A percentile compares a stretch with the other conserved stretches of the same genome.
These are phyloP conservation scores for Neria commutata DNA, from an alignment of 2,888 invertebrate species.

Conservation along the genomic window DNA sequence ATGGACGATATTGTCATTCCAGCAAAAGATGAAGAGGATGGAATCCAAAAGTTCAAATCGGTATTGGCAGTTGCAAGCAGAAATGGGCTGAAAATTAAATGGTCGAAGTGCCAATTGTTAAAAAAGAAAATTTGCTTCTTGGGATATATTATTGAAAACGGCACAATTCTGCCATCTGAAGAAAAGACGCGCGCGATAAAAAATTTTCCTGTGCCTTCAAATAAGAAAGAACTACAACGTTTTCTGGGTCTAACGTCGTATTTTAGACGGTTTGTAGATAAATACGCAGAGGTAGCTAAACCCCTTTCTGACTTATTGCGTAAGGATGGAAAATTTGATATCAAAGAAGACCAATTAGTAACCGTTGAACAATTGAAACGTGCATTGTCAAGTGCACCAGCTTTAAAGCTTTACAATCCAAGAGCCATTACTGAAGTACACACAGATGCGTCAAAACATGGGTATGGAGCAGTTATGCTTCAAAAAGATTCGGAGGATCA, in stretches of 20 bases:
- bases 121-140: slow-evolving; percentile 18
- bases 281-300: background rate
- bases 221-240: slow-evolving; percentile 16
- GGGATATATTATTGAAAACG: background rate
- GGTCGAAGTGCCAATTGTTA: slow-evolving; percentile 25
- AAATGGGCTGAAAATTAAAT: slow-evolving; percentile 25
- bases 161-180: slow-evolving; percentile 1
- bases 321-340: background rate
- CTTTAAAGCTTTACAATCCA: slow-evolving; percentile 21
- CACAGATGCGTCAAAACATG: slow-evolving; percentile 33
- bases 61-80: slow-evolving; percentile 13
- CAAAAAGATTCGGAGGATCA: slow-evolving; percentile 29
- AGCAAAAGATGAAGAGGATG: slow-evolving; percentile 8
- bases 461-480: slow-evolving; percentile 32
- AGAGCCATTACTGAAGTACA: slow-evolving; percentile 33
- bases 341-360: background rate
- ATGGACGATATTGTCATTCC: slow-evolving; percentile 15
- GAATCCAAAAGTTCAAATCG: slow-evolving; percentile 1
- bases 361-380: slow-evolving; percentile 8
- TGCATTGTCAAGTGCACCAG: background rate
- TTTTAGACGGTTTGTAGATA: slow-evolving; percentile 10
- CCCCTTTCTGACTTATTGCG: background rate
- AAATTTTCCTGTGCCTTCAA: slow-evolving; percentile 11
- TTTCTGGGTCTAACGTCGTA: slow-evolving; percentile 20
- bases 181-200: slow-evolving; percentile 7